These are phyloP conservation scores for Micromussa lordhowensis DNA, from an alignment of 92 coral and sea anemone genomes.

Conservation along the genomic window DNA sequence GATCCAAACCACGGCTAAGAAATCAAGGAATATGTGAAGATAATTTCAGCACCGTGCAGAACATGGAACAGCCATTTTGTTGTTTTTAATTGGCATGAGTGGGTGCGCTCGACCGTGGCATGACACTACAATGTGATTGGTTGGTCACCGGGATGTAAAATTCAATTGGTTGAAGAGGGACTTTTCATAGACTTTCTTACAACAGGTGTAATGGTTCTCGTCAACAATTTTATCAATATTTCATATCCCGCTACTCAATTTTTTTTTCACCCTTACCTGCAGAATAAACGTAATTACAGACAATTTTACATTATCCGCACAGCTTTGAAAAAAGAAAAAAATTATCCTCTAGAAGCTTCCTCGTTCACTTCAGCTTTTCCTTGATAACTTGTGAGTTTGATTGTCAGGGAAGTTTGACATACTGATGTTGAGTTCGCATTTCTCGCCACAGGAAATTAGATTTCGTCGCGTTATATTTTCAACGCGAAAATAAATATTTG, in stretches of 20 bases:
- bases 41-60: neutral
- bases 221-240: constrained; percentile 61
- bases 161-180: constrained; percentile 59
- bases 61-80: constrained; percentile 61
- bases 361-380: neutral
- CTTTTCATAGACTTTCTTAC: constrained; percentile 17
- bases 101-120: constrained; percentile 63
- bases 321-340: neutral
- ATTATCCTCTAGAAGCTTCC: neutral
- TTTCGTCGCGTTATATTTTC: neutral
- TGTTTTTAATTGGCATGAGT: constrained; percentile 21
- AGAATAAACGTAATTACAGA: neutral
- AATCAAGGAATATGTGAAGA: neutral
- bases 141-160: neutral
- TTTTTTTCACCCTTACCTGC: neutral
- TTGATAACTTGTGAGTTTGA: neutral
- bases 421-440: constrained; percentile 2
- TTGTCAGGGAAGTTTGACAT: neutral
- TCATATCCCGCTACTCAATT: constrained; percentile 17
- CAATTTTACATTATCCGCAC: neutral
- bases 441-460: constrained; percentile 9
- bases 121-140: constrained; percentile 59
- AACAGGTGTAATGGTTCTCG: constrained; percentile 56
- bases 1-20: neutral
- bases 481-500: neutral